Base-by-base conservation (phyloP, 23 tunicate genomes). In the Botrylloides violaceus region DNA sequence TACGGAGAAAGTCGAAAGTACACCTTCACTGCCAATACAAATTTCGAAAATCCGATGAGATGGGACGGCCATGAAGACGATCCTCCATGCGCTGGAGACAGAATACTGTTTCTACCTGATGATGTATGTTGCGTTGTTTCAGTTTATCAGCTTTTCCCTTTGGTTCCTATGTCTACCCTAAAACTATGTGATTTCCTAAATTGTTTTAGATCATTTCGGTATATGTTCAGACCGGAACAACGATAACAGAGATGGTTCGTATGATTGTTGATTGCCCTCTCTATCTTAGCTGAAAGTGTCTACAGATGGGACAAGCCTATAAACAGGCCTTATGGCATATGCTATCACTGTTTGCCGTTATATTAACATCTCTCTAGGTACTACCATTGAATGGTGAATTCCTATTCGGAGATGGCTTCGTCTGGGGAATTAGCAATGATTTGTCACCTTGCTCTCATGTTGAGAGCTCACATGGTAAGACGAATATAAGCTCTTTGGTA, bases 61-160 rank as follows among this genome's bases (percentile, higher is more conserved):
- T 85, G 94, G 94, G 21, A 9, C 9, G 71, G 29, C 30, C 33
- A 43, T 25, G 84, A 62, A 6, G 76, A 75, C 24, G 75, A 72
- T 2, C 1, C 55, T 65, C 94, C 94, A 2, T 85, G 94, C 58
- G 84, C 81, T n/a, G 94, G 81, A 6, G 84, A 85, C 71, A 74
- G 32, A 32, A 74, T 85, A 12, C 30, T 0, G 1, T 85, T 85
- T 60, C 77, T 75, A 49, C 35, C 57, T 2, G 57, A 85, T 53
- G 22, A 66, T 49, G 94, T 79, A 66, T 36, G 60, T 1, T 59
- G 3, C 31, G 19, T 29, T 50, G 19, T n/a, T 15, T 60, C 24
- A 18, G 24, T 12, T 12, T 47, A 47, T 12, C 12, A 47, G 18
- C n/a, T n/a, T n/a, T n/a, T n/a, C n/a, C n/a, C n/a, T n/a, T 7